These are phyloP conservation scores for Melitaea cinxia DNA, from an alignment of 1,140 invertebrate species.

Conservation along the genomic window DNA sequence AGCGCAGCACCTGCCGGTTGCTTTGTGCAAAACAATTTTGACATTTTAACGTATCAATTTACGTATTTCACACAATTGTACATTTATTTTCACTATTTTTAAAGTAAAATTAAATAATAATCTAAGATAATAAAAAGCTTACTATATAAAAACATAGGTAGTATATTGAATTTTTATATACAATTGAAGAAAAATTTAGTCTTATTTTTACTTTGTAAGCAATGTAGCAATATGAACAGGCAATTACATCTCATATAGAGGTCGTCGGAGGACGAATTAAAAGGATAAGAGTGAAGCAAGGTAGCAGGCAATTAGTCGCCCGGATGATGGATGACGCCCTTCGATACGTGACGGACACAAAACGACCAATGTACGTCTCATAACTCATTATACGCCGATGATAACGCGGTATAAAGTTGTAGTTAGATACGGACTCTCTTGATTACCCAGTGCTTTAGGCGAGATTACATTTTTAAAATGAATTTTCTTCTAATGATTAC, in stretches of 20 bases:
- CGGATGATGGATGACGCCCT: slow-evolving; percentile 73
- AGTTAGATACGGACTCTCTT: slow-evolving; percentile 66
- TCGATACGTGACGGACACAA: slow-evolving; percentile 67
- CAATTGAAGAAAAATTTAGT: neutral
- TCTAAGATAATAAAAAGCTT: too few relatives aligned
- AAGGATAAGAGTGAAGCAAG: slow-evolving; percentile 73
- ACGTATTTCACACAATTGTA: neutral
- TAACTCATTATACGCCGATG: slow-evolving; percentile 76
- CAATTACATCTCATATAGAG: slow-evolving; percentile 43
- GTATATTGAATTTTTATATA: neutral
- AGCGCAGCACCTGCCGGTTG: neutral
- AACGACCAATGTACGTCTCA: slow-evolving; percentile 59
- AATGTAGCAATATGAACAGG: slow-evolving; percentile 36
- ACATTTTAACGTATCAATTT: neutral
- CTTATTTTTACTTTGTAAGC: slow-evolving; percentile 2
- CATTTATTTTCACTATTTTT: neutral
- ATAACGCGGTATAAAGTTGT: slow-evolving; percentile 73
- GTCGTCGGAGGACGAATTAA: slow-evolving; percentile 69
- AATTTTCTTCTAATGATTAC: slow-evolving; percentile 21
- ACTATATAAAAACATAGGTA: too few relatives aligned
- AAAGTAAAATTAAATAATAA: too few relatives aligned
- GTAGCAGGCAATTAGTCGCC: slow-evolving; percentile 77
- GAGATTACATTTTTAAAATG: slow-evolving; percentile 49
- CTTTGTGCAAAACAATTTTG: neutral
- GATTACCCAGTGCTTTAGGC: slow-evolving; percentile 52